phyloP scores from a whole-genome alignment of 1,140 invertebrate species.

The Mya arenaria region DNA sequence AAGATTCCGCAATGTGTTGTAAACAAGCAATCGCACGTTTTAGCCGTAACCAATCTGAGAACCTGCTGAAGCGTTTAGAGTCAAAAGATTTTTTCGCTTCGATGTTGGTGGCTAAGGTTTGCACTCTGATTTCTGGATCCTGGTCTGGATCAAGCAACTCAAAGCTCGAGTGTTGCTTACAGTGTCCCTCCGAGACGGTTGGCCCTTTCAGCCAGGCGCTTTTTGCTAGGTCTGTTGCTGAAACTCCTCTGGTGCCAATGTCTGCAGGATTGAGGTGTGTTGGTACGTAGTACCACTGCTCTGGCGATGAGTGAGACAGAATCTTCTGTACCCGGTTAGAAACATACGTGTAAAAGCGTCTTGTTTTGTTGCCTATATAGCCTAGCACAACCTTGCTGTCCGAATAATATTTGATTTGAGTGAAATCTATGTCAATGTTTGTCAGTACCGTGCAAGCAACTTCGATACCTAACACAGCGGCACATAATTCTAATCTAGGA shows the following conservation, averaged over 20 bases:
- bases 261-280: conserved; percentile 44
- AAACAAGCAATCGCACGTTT: background rate
- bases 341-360: conserved; percentile 47
- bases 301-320: background rate
- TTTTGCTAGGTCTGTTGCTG: background rate
- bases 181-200: background rate
- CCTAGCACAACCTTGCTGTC: conserved; percentile 25
- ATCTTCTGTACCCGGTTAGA: conserved; percentile 35
- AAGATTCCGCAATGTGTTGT: background rate
- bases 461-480: conserved; percentile 43
- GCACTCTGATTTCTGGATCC: background rate
- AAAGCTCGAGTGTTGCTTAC: background rate
- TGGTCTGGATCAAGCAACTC: background rate
- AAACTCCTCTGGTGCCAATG: background rate
- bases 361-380: conserved; percentile 33
- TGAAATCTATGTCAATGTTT: conserved; percentile 1
- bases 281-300: conserved; percentile 43
- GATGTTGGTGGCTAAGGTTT: background rate
- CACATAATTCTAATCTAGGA: conserved; percentile 56
- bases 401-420: conserved; percentile 8
- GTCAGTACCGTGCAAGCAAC: conserved; percentile 21
- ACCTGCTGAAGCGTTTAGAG: background rate
- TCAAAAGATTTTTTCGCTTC: background rate
- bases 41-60: background rate
- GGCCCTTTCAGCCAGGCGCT: conserved; percentile 1